Base-by-base conservation (phyloP, 2,888 invertebrate species). In the Labia minor region DNA sequence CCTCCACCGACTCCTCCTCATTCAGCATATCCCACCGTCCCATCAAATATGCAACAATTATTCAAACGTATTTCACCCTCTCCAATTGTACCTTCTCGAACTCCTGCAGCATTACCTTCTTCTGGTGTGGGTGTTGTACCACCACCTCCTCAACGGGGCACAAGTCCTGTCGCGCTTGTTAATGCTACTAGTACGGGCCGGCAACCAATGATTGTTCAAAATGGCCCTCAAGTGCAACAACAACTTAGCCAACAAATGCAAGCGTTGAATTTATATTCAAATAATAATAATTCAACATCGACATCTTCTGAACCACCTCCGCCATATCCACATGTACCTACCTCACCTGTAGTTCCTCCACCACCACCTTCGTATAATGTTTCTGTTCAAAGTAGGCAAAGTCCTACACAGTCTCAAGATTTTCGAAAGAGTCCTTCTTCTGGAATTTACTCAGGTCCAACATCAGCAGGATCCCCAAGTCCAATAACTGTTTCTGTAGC, bases 241-340 rank as follows among this genome's bases (percentile, higher is more conserved):
- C 92, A 93, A 77, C 81, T 94, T 66, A 82, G 87, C 66, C 93
- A 93, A 77, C 92, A 93, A 77, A 90, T 94, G 79, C 93, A 93
- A 78, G 91, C 90, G 20, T 81, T 93, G 69, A 88, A 84, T 75
- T 83, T 92, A 72, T 90, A 89, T 76, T 87, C 86, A 73, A 82
- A 67, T 65, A 65, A 82, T 69, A 81, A 82, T 62, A 81, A 80
- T 67, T 71, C 75, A 19, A 74, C 73, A 66, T 72, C 75, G 14
- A 75, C 81, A 21, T 81, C 82, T 62, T 82, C 84, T 21, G 86
- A 86, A 73, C 86, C 86, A 16, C 89, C 87, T 37, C 88, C 87
- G 21, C 87, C 86, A 6, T 86, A 83, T 74, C 85, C 85, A n/a
- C 78, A 83, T 20, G 81, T 81, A 64, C 77, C 81, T 1, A 76